Evolutionary conservation across 1,140 invertebrate genomes (phyloP), one percentile per base, ranked within the genome.

Genomic region (Charaxes varanes): DNA sequence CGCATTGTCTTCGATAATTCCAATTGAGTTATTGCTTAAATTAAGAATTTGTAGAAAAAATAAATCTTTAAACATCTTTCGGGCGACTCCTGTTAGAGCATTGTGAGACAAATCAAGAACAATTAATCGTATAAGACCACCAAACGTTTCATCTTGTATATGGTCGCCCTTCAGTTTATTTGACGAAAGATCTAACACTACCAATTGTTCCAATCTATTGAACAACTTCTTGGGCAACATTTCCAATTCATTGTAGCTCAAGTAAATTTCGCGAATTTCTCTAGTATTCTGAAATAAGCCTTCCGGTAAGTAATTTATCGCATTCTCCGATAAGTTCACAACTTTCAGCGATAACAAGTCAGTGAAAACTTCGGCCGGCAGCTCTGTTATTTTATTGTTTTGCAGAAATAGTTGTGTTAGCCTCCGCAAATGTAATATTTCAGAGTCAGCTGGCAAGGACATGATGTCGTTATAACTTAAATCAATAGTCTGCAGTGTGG

Each of bases 31-130:
- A 69, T 93, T 90, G 58, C 90, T 88, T 42, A 95, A 78, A 65
- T 92, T 91, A 6, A 96, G 85, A 51, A 94, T 91, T 82, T 95
- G 93, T 48, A 96, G 74, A 40, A 91, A 93, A 70, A 93, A 93
- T 33, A 94, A 85, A 63, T 94, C 92, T 59, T 90, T 90, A 68
- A 96, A 95, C 53, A 89, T 90, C 34, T 86, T 86, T n/a, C 86
- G 78, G 8, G 90, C 86, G 17, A 93, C 85, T 18, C 87, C 80
- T 8, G 87, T 87, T 19, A 93, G 61, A 23, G 86, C 83, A 62
- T 93, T 93, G 58, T 89, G 86, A 16, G 89, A 90, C 41, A 93
- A 76, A 72, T 92, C 89, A 32, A 93, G 73, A 30, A 91, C 86
- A 37, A 91, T 87, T 53, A 93, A 85, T 48, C 89, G 86, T 51